Evolutionary conservation across 2,888 invertebrate species (phyloP).

Genomic region (Prostheceraeus crozeri): DNA sequence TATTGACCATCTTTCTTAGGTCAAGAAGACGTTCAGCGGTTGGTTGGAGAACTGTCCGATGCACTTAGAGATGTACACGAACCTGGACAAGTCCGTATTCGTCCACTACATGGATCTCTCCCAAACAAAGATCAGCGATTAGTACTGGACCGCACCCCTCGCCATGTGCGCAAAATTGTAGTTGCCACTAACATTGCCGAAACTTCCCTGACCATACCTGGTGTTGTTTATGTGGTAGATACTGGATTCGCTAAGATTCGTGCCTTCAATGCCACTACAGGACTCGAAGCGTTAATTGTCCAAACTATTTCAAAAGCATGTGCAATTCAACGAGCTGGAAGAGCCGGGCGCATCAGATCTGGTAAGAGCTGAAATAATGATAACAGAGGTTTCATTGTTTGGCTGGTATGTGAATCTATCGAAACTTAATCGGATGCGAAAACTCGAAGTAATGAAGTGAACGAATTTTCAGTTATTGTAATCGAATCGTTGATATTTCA

Average conservation of each 20-base stretch:
- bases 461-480: too few species aligned
- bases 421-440: too few species aligned
- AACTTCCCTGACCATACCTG: conserved; percentile 86
- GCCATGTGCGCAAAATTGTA: too few species aligned
- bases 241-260: conserved; percentile 74
- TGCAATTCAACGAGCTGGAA: conserved; percentile 80
- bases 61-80: conserved; percentile 41
- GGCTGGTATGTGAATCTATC: too few species aligned
- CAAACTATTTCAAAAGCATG: conserved; percentile 77
- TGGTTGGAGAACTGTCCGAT: conserved; percentile 41
- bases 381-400: too few species aligned
- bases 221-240: conserved; percentile 66
- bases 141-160: too few species aligned
- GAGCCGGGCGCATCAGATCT: conserved; percentile 74
- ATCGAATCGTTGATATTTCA: too few species aligned
- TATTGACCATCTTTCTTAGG: too few species aligned
- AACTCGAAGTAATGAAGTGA: too few species aligned
- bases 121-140: too few species aligned
- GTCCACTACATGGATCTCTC: too few species aligned
- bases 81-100: neutral
- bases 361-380: conserved; percentile 72
- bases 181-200: conserved; percentile 93
- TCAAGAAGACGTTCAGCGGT: conserved; percentile 54
- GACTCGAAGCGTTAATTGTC: conserved; percentile 66
- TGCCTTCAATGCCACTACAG: conserved; percentile 75